phyloP scores from a whole-genome alignment of 2,113 vertebrate species.

The Mus pahari region DNA sequence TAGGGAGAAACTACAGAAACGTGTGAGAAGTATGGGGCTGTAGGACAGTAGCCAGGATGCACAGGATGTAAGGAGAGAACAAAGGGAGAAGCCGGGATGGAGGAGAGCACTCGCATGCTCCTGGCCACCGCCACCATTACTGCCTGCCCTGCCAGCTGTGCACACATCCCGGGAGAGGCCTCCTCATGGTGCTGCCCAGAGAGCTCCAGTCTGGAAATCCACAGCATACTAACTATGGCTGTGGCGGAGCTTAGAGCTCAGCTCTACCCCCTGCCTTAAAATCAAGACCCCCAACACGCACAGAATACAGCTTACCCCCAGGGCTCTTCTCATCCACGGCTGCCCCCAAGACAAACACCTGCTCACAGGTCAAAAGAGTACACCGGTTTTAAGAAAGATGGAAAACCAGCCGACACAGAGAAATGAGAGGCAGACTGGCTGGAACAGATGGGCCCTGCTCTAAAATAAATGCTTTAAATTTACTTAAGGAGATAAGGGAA shows the following conservation, averaged over 20 bases:
- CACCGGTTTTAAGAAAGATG: background rate
- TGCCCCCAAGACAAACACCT: background rate
- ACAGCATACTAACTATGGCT: background rate
- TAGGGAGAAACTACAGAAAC: background rate
- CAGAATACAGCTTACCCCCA: background rate
- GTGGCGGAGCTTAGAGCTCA: background rate
- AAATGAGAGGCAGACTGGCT: background rate
- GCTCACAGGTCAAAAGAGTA: background rate
- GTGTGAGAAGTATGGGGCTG: background rate
- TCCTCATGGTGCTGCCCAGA: background rate
- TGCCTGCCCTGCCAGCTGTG: background rate
- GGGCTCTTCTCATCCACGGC: background rate
- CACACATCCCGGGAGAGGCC: background rate
- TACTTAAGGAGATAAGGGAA: slow-evolving; percentile 8
- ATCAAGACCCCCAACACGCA: background rate
- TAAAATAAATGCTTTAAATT: slow-evolving; percentile 57
- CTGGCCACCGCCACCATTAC: background rate
- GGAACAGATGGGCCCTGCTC: slow-evolving; percentile 31
- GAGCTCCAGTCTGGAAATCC: background rate
- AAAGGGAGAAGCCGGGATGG: background rate
- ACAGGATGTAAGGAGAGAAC: background rate
- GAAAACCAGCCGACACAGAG: background rate
- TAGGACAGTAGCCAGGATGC: background rate
- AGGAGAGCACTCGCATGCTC: background rate
- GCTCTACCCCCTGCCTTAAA: background rate